phyloP scores from a whole-genome alignment of 2,113 vertebrate species.

The Mohoua ochrocephala region DNA sequence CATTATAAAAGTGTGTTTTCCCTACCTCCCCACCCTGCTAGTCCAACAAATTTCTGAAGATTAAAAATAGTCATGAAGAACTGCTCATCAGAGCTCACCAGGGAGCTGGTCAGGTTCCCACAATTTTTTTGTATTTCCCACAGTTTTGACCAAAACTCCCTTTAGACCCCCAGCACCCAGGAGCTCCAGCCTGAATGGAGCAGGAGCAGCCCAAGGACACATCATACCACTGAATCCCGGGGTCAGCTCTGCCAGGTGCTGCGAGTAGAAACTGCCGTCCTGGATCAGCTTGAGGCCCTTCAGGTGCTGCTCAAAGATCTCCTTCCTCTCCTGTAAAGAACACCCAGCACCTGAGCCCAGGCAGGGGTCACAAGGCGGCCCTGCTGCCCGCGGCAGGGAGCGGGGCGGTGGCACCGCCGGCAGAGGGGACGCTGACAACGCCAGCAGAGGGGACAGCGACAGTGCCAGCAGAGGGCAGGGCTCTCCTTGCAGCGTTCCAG shows the following conservation, averaged over 20 bases:
- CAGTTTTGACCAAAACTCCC: background rate
- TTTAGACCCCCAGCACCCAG: background rate
- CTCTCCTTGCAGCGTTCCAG: background rate
- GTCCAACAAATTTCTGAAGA: background rate
- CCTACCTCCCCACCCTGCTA: background rate
- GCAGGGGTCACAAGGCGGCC: accelerated
- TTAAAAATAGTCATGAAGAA: background rate
- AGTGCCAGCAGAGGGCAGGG: constrained; percentile 58
- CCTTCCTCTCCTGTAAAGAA: constrained; percentile 84
- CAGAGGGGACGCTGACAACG: background rate
- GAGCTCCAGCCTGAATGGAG: background rate
- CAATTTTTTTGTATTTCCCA: background rate
- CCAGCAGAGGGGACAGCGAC: background rate
- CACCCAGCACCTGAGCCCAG: background rate
- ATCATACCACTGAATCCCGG: constrained; percentile 92
- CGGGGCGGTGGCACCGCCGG: background rate
- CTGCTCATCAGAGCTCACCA: background rate
- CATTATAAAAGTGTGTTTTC: background rate
- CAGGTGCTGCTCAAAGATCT: constrained; percentile 96
- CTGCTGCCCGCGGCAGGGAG: accelerated
- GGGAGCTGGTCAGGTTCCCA: background rate
- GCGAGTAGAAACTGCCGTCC: constrained; percentile 85
- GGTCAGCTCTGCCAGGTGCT: constrained; percentile 90
- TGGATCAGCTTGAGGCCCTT: constrained; percentile 90
- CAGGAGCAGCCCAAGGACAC: background rate